Evolutionary conservation across 2,888 invertebrate genomes (phyloP), one percentile per base, ranked within the genome.

Genomic region (Ctena decussata): DNA sequence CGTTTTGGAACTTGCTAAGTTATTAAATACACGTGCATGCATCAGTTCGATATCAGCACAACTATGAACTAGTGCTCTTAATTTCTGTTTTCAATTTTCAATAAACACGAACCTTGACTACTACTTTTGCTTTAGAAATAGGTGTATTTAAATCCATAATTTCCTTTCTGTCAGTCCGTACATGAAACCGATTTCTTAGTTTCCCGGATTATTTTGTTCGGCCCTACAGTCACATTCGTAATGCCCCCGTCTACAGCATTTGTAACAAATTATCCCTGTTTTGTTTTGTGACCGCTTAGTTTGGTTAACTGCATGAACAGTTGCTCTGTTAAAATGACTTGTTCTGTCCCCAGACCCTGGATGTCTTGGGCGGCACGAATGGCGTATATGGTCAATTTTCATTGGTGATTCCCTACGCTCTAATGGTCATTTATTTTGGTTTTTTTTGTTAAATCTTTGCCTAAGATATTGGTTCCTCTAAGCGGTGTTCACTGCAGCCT

Each of bases 41-140:
- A n/a, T n/a, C n/a, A n/a, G n/a, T n/a, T n/a, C n/a, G n/a, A n/a
- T n/a, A n/a, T 49, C 79, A 74, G 79, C 74, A 12, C 83, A 74
- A 21, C 77, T 75, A 65, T 81, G 71, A 18, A 81, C 71, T 37
- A 81, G 72, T 41, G 76, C 24, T 57, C 76, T 76, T 76, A 79
- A 41, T 41, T 41, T 41, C 41, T 41, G 41, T 41, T 41, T 41
- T 41, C 41, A 11, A 41, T 41, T 15, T 41, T 41, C 41, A 41
- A 18, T 32, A 83, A 32, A 57, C 78, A 78, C 35, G 83, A 83
- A 69, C 73, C 65, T 6, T 74, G 73, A 79, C 49, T 75, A 35
- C 80, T 74, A 35, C 53, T 32, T 44, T 27, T 2, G 73, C 70
- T 73, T 41, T 60, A 71, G 21, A 46, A n/a, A 53, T 53, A 32